Conservation (phyloP, 2,797 vertebrate genomes). For the Florisuga fusca region DNA sequence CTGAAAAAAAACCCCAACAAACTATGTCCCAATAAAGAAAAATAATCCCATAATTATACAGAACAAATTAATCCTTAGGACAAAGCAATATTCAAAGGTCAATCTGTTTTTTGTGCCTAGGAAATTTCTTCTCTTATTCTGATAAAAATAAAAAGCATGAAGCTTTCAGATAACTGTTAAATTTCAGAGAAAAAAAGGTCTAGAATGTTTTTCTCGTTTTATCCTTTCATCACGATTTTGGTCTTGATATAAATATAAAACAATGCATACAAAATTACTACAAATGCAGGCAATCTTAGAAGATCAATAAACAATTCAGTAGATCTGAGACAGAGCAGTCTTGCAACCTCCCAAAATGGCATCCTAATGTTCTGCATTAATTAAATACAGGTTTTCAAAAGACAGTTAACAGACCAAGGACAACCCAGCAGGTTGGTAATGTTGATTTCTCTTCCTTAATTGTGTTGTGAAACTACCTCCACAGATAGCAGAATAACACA, state of each 20-base stretch:
- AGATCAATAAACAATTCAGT: conserved; percentile 21
- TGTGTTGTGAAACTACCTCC: conserved; percentile 36
- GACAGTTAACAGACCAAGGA: conserved; percentile 26
- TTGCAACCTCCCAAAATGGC: neutral
- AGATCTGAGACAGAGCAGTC: neutral
- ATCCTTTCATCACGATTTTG: neutral
- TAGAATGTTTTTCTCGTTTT: neutral
- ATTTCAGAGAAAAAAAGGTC: neutral
- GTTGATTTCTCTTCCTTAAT: conserved; percentile 62
- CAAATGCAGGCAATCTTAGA: neutral
- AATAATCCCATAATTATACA: conserved; percentile 23
- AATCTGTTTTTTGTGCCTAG: neutral
- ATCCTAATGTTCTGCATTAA: conserved; percentile 33
- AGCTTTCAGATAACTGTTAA: neutral
- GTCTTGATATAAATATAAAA: neutral
- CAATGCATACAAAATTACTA: neutral
- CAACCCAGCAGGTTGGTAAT: conserved; percentile 19
- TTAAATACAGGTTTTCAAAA: conserved; percentile 54
- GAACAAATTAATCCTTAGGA: neutral
- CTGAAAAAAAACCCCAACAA: neutral
- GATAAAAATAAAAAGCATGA: neutral
- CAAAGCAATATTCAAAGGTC: conserved; percentile 5
- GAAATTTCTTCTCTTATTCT: neutral
- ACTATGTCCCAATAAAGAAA: neutral
- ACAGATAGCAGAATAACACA: conserved; percentile 57